Percentiles rank a stretch among this genome's conserved stretches.
phyloP scores from a whole-genome alignment of 2,113 vertebrate species.

The Uria aalge region DNA sequence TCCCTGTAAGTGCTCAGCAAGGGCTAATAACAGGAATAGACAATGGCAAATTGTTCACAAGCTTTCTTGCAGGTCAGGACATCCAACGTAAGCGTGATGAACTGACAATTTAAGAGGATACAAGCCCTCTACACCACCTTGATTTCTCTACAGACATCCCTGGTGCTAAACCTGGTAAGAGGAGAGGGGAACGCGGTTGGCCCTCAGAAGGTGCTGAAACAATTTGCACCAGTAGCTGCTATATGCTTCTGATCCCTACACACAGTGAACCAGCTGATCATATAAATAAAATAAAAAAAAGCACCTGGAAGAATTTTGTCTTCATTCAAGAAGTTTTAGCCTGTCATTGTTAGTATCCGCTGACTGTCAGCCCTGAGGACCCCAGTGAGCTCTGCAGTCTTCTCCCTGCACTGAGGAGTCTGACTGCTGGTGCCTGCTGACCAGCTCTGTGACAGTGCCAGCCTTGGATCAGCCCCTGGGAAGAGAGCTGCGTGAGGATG shows the following conservation, averaged over 20 bases:
- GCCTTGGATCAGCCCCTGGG: background rate
- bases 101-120: background rate
- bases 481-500: background rate
- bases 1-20: background rate
- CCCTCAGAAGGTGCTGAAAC: background rate
- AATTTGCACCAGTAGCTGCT: background rate
- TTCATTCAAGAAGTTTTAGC: background rate
- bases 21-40: background rate
- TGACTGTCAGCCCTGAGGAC: background rate
- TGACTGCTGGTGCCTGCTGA: accelerated
- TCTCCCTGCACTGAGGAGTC: background rate
- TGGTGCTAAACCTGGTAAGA: background rate
- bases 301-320: background rate
- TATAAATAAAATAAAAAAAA: background rate
- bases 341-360: background rate
- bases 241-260: background rate
- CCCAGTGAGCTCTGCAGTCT: background rate
- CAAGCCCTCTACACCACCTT: background rate
- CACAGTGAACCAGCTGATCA: background rate
- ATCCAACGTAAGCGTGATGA: background rate
- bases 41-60: background rate
- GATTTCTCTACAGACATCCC: background rate
- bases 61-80: background rate
- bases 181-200: background rate
- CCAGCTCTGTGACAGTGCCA: background rate